Base-by-base conservation (phyloP, 92 coral and sea anemone genomes). In the Zoanthus sansibaricus region DNA sequence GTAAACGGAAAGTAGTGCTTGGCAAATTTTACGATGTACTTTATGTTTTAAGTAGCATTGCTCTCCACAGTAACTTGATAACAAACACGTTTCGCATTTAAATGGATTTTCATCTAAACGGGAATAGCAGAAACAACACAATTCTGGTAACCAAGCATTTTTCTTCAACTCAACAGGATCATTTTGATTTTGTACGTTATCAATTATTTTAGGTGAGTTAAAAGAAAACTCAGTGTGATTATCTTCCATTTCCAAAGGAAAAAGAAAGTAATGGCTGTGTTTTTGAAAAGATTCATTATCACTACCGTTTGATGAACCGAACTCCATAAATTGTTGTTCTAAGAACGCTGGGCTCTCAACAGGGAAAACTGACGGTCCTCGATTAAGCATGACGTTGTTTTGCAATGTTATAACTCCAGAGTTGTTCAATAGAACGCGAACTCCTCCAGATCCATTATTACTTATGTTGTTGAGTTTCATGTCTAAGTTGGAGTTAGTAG, bases 391-490 rank as follows among this genome's bases (percentile, higher is more conserved):
- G 3, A 16, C 12, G 15, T 79, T 79, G 72, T 79, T 79, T 42
- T 79, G 49, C 25, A 79, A 25, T 14, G 71, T 79, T 46, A 79
- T 72, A 79, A 59, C 9, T 5, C 83, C 83, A n/a, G n/a, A 10
- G 37, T 20, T 54, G 45, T 79, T 79, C 17, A 79, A 10, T 8
- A 79, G 21, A 16, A 79, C 11, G 4, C 83, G 68, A 67, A 79
- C 25, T 59, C 83, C 83, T 33, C 83, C 83, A 59, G 42, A 59
- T 0, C 18, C 55, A 6, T 79, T 79, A 15, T 49, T 55, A 31
- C 0, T 42, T 25, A 79, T 30, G 72, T 16, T 58, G 18, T 79
- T 79, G 7, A n/a, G 1, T 0, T 79, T 45, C 37, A 79, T 30
- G 46, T 42, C 17, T 4, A 78, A 32, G 3, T 17, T 78, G 7